These are phyloP conservation scores for Embidobia sp. DNA, from an alignment of 2,888 invertebrate genomes.

Conservation along the genomic window DNA sequence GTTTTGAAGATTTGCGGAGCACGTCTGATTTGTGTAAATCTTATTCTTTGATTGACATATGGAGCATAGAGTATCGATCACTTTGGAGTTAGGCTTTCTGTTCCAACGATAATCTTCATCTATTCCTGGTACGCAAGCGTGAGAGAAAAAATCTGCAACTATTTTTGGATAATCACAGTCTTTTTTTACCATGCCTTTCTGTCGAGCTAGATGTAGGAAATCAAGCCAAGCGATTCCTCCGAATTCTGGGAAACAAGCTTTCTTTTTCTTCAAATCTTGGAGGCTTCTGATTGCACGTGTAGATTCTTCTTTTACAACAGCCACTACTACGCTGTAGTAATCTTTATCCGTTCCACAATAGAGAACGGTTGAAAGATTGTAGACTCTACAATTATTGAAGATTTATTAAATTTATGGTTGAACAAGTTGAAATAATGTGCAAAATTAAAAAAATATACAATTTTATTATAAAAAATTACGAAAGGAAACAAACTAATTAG, in stretches of 20 bases:
- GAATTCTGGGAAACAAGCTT: slow-evolving; percentile 86
- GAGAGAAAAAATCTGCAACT: slow-evolving; percentile 83
- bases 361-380: slow-evolving; percentile 83
- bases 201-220: slow-evolving; percentile 84
- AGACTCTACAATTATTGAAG: too few relatives aligned
- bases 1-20: slow-evolving; percentile 83
- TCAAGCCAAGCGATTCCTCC: slow-evolving; percentile 86
- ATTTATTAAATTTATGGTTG: too few relatives aligned
- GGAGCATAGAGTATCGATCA: slow-evolving; percentile 68
- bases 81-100: slow-evolving; percentile 17
- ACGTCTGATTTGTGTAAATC: slow-evolving; percentile 76
- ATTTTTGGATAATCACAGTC: slow-evolving; percentile 84
- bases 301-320: slow-evolving; percentile 81
- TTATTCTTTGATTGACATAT: slow-evolving; percentile 66
- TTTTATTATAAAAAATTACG: too few relatives aligned
- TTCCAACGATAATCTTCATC: slow-evolving; percentile 81
- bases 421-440: too few relatives aligned
- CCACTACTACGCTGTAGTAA: slow-evolving; percentile 82
- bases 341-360: slow-evolving; percentile 84
- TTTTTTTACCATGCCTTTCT: slow-evolving; percentile 80
- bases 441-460: too few relatives aligned
- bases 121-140: slow-evolving; percentile 86
- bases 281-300: slow-evolving; percentile 81
- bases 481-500: too few relatives aligned
- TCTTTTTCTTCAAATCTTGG: slow-evolving; percentile 83